These are phyloP conservation scores for Chymomyza fuscimana DNA, from an alignment of 2,888 invertebrate genomes.

Conservation along the genomic window DNA sequence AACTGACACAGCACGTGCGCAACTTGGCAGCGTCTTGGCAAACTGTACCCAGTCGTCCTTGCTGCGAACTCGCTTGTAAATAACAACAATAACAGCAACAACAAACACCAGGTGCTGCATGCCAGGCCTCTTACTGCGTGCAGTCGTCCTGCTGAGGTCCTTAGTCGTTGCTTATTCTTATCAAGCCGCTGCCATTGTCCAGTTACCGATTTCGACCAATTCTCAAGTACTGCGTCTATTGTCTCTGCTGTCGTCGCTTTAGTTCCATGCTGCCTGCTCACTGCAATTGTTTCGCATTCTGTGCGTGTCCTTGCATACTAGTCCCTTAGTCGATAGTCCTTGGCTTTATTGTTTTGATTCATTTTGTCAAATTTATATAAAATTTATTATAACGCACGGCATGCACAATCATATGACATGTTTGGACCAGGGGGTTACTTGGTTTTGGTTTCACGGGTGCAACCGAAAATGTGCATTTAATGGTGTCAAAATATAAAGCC, in stretches of 20 bases:
- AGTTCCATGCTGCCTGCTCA: constrained; percentile 33
- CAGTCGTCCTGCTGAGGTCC: constrained; percentile 39
- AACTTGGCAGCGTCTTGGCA: constrained; percentile 40
- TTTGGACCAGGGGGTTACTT: constrained; percentile 10
- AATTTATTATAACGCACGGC: constrained; percentile 69
- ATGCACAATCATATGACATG: constrained; percentile 22
- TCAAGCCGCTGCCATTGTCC: constrained; percentile 51
- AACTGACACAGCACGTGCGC: constrained; percentile 51
- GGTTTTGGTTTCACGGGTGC: constrained; percentile 12
- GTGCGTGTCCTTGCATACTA: constrained; percentile 66
- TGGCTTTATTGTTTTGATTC: constrained; percentile 65
- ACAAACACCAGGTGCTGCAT: constrained; percentile 66
- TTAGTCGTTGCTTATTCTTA: constrained; percentile 47
- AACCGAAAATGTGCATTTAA: constrained; percentile 59
- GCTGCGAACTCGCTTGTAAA: constrained; percentile 26
- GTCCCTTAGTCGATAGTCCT: constrained; percentile 21
- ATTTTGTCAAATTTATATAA: constrained; percentile 76
- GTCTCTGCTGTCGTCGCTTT: constrained; percentile 57
- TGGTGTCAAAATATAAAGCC: constrained; percentile 59
- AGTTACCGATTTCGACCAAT: constrained; percentile 11
- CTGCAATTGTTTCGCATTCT: constrained; percentile 57
- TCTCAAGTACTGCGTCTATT: constrained; percentile 56
- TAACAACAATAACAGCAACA: constrained; percentile 33
- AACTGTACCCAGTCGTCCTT: constrained; percentile 54
- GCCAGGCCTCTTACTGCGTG: constrained; percentile 28